A percentile compares a stretch with the other conserved stretches of the same genome.
Conservation (phyloP, 2,888 invertebrate genomes). For the Polymixis lichenea region DNA sequence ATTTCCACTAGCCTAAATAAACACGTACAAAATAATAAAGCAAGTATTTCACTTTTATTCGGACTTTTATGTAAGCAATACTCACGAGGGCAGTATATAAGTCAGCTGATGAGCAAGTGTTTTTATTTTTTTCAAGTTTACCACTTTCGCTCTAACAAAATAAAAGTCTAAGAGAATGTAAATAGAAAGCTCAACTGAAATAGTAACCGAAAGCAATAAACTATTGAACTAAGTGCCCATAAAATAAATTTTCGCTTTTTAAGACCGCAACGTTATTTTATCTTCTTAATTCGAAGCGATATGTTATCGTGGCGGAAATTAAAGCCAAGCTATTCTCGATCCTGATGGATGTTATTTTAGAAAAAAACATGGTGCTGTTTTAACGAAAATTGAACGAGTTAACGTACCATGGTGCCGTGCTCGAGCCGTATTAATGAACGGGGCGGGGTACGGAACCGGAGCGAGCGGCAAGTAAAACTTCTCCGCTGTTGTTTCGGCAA, state of each 20-base stretch:
- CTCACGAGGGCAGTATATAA: slow-evolving; percentile 9
- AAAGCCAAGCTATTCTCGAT: slow-evolving; percentile 45
- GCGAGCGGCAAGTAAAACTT: slow-evolving; percentile 75
- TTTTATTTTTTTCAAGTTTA: slow-evolving; percentile 8
- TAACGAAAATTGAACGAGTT: slow-evolving; percentile 72
- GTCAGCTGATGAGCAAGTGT: background rate
- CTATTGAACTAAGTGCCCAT: slow-evolving; percentile 57
- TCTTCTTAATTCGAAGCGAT: slow-evolving; percentile 60
- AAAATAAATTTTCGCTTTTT: slow-evolving; percentile 59
- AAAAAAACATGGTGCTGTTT: slow-evolving; percentile 66
- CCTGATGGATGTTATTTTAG: slow-evolving; percentile 65
- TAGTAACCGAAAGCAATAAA: slow-evolving; percentile 60
- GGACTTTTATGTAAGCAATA: slow-evolving; percentile 26
- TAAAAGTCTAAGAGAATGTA: slow-evolving; percentile 46
- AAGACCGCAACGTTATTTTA: slow-evolving; percentile 53
- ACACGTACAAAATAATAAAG: slow-evolving; percentile 41
- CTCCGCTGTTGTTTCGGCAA: slow-evolving; percentile 80
- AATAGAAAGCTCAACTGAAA: slow-evolving; percentile 48
- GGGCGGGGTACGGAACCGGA: slow-evolving; percentile 54
- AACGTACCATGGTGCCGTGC: slow-evolving; percentile 66
- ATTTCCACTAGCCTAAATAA: slow-evolving; percentile 62
- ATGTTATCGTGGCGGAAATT: slow-evolving; percentile 54
- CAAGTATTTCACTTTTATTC: slow-evolving; percentile 27
- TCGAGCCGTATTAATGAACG: slow-evolving; percentile 73
- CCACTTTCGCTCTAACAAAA: slow-evolving; percentile 26